Percentiles rank a stretch among this genome's conserved stretches.
phyloP scores from a whole-genome alignment of 1,140 invertebrate species.

The Drosophila bifasciata region DNA sequence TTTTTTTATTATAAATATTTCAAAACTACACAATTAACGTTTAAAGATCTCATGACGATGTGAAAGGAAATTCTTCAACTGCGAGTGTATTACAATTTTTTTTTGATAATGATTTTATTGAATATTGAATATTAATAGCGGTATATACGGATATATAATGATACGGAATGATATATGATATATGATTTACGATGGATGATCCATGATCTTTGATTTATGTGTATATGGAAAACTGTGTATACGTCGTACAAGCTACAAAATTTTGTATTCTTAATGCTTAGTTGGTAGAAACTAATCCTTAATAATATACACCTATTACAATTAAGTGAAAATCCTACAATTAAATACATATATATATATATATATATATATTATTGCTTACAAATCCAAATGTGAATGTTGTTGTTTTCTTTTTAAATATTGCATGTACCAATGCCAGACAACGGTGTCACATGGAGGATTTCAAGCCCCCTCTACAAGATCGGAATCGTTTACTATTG shows the following conservation, averaged over 20 bases:
- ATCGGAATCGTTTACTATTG: too few species aligned
- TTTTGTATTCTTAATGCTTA: conserved; percentile 78
- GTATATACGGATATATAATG: conserved; percentile 23
- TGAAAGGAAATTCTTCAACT: conserved; percentile 75
- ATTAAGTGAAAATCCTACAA: conserved; percentile 52
- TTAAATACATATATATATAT: too few species aligned
- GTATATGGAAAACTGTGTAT: conserved; percentile 70
- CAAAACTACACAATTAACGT: conserved; percentile 76
- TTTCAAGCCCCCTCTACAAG: too few species aligned
- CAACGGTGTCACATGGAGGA: too few species aligned
- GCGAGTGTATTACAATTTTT: conserved; percentile 75
- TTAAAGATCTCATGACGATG: conserved; percentile 79
- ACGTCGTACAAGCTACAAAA: conserved; percentile 80
- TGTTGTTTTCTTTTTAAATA: background rate
- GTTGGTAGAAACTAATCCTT: conserved; percentile 54
- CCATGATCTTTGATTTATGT: conserved; percentile 3
- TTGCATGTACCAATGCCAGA: too few species aligned
- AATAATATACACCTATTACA: conserved; percentile 65
- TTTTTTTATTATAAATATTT: conserved; percentile 68
- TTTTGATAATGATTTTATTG: conserved; percentile 76
- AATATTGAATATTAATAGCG: conserved; percentile 55
- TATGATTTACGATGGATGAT: too few species aligned
- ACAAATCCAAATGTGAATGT: conserved; percentile 6
- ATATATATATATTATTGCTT: conserved; percentile 23
- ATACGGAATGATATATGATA: too few species aligned